A percentile compares a stretch with the other conserved stretches of the same genome.
Evolutionary conservation across 2,113 vertebrate genomes (phyloP).

Genomic region (Marcusenius ussheri): DNA sequence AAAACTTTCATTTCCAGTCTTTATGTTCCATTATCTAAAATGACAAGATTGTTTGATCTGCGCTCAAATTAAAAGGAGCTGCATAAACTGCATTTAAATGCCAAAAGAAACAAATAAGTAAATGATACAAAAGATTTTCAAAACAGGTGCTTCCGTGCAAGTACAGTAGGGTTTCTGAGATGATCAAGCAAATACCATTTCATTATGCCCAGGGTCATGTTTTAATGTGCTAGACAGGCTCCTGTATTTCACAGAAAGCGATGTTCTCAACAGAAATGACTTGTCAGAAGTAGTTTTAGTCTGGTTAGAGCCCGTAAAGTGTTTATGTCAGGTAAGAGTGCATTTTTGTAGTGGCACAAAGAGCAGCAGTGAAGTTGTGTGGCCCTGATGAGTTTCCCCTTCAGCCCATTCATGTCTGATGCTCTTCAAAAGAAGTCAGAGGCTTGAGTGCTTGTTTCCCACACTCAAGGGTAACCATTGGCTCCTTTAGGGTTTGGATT

Average conservation of each 20-base stretch:
- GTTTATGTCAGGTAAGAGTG: background rate
- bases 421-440: background rate
- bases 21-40: background rate
- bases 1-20: background rate
- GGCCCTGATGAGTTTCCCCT: background rate
- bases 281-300: background rate
- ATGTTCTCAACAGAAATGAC: background rate
- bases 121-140: background rate
- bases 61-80: background rate
- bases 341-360: background rate
- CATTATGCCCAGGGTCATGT: background rate
- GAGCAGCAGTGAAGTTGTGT: background rate
- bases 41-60: background rate
- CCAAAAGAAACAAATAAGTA: background rate
- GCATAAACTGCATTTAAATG: background rate
- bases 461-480: background rate
- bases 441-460: background rate
- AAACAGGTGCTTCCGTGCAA: background rate
- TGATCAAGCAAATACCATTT: background rate
- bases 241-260: background rate
- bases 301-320: background rate
- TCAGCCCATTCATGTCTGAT: background rate
- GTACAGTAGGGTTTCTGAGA: background rate
- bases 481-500: background rate
- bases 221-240: background rate